Evolutionary conservation across 92 coral and sea anemone genomes (phyloP).

Genomic region (Pocillopora grandis): DNA sequence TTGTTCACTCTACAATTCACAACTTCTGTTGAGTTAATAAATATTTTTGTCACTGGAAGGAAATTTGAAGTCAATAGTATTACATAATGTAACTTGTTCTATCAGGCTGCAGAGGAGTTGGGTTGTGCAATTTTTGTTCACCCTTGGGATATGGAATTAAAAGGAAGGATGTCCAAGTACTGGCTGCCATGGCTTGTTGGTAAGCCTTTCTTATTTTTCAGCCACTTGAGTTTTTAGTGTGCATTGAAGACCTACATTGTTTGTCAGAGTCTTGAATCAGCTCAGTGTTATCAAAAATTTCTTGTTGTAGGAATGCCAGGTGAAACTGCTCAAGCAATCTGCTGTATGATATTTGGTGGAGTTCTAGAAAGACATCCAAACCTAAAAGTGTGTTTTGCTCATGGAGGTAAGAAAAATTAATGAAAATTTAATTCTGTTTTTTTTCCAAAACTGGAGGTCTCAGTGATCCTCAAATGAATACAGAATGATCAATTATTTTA

Average conservation of each 20-base stretch:
- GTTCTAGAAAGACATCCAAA: conserved; percentile 89
- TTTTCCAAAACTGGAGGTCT: too few species aligned
- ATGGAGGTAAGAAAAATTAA: conserved; percentile 68
- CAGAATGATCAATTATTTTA: too few species aligned
- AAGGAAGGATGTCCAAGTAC: conserved; percentile 88
- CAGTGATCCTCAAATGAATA: too few species aligned
- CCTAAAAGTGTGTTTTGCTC: conserved; percentile 96
- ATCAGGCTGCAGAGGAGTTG: conserved; percentile 88
- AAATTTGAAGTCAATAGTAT: too few species aligned
- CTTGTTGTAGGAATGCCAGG: conserved; percentile 83
- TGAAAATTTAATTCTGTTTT: too few species aligned
- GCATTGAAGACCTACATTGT: background rate
- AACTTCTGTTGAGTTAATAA: too few species aligned
- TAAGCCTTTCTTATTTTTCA: conserved; percentile 23
- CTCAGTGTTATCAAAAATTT: background rate
- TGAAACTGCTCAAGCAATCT: conserved; percentile 88
- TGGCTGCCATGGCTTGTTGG: conserved; percentile 99
- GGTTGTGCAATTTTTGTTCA: conserved; percentile 89
- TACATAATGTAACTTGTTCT: background rate
- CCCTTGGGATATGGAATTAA: conserved; percentile 97
- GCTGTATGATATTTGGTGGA: conserved; percentile 96
- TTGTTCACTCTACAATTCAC: too few species aligned
- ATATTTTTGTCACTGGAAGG: too few species aligned
- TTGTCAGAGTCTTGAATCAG: background rate
- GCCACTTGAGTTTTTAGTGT: background rate